Evolutionary conservation across 2,113 vertebrate genomes (phyloP), one percentile per base, ranked within the genome.

Genomic region (Melierax canorus): DNA sequence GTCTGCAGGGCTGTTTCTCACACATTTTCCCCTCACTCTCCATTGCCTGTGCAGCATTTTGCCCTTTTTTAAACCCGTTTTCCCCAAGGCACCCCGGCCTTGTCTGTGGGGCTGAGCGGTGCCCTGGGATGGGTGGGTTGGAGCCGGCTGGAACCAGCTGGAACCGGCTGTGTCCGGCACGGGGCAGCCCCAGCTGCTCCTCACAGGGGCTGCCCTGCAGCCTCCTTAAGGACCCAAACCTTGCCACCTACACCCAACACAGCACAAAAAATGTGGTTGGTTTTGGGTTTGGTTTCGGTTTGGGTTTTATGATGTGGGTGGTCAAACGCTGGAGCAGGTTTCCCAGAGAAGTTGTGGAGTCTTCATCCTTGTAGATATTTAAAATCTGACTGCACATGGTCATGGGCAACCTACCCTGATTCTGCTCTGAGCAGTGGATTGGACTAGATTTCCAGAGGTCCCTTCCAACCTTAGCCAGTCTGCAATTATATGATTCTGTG

Each of bases 51-150:
- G 11, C 24, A 22, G 18, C 13, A 29, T 64, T 64, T 64, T 43
- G 7, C 30, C 10, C 21, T 64, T 64, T 16, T 23, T 48, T 6
- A 12, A 48, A 48, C 11, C 46, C 22, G 46, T 30, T 53, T 48
- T 41, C 38, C 36, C 6, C 1, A 16, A 4, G 23, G 22, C 12
- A 13, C 7, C 13, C 51, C 6, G 10, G 32, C 13, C 17, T 41
- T 64, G 36, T 9, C 30, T 41, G 11, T 1, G 7, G 15, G 51
- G 30, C 29, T 34, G 38, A 41, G 7, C 8, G 3, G 21, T 55
- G 38, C 8, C 38, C 26, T 29, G 17, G 6, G 8, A 7, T 20
- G 26, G 24, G 5, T 0, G 5, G 8, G 12, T 29, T 3, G 62
- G 26, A 30, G 27, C 38, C 2, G 5, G 38, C 38, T 43, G 38